Percentiles rank a stretch among this genome's conserved stretches.
Evolutionary conservation across 2,888 invertebrate genomes (phyloP).

Genomic region (Helleia helle): DNA sequence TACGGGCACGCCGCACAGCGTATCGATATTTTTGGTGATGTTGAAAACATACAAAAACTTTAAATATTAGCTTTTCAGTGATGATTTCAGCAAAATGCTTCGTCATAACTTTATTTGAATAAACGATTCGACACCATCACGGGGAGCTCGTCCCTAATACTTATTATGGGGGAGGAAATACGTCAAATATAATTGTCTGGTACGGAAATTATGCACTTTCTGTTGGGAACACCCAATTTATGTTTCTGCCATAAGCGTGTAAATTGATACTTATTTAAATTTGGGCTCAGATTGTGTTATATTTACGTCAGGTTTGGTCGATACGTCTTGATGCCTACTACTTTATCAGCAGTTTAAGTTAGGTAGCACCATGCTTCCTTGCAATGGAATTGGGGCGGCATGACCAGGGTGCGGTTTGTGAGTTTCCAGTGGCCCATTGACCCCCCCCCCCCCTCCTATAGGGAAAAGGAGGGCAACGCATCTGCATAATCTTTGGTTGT

Average conservation of each 20-base stretch:
- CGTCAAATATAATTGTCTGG: conserved; percentile 27
- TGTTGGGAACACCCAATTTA: conserved; percentile 22
- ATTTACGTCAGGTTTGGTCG: too few relatives aligned
- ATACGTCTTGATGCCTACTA: too few relatives aligned
- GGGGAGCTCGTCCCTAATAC: conserved; percentile 19
- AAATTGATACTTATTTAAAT: conserved; percentile 2
- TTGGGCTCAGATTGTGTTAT: background rate
- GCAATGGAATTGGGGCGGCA: too few relatives aligned
- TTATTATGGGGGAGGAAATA: conserved; percentile 25
- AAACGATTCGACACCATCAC: conserved; percentile 4
- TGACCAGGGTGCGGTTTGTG: too few relatives aligned
- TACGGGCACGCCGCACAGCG: too few relatives aligned
- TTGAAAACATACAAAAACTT: background rate
- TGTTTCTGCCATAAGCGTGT: conserved; percentile 10
- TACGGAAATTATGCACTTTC: conserved; percentile 26
- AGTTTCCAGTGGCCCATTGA: too few relatives aligned
- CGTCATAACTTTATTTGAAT: conserved; percentile 2
- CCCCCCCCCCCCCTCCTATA: too few relatives aligned
- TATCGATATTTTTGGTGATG: background rate
- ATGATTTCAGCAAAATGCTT: background rate
- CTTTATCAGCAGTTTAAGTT: too few relatives aligned
- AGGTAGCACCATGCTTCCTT: too few relatives aligned
- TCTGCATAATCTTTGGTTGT: too few relatives aligned
- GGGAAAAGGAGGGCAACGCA: too few relatives aligned
- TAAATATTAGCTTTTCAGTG: background rate